phyloP scores from a whole-genome alignment of 2,113 vertebrate genomes.

The Cheilinus undulatus region DNA sequence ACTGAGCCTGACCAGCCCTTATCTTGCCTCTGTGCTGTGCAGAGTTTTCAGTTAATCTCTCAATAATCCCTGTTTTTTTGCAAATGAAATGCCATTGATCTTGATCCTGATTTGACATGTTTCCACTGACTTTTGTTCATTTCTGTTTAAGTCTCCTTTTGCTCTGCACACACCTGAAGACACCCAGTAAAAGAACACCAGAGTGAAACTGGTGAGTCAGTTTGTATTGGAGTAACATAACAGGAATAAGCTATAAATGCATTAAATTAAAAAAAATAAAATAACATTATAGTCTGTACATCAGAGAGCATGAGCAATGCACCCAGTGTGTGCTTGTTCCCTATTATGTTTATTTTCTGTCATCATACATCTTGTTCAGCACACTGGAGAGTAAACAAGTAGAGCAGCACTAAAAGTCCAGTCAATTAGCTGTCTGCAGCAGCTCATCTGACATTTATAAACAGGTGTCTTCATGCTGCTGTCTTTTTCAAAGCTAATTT shows the following conservation, averaged over 20 bases:
- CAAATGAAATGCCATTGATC: background rate
- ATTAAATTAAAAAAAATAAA: no score
- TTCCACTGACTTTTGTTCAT: background rate
- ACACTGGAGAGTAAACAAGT: background rate
- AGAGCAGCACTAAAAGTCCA: background rate
- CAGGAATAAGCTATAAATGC: no score
- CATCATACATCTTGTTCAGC: background rate
- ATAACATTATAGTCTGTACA: no score
- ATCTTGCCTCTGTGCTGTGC: no score
- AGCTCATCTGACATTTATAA: conserved; percentile 23
- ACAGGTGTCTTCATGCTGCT: background rate
- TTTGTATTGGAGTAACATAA: no score
- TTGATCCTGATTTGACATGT: background rate
- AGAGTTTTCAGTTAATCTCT: background rate
- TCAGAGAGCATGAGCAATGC: no score
- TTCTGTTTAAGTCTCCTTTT: background rate
- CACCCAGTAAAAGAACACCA: no score
- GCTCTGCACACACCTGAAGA: no score
- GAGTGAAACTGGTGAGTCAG: no score
- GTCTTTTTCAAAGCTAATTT: conserved; percentile 7
- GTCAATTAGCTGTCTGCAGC: conserved; percentile 4
- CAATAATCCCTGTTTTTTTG: background rate
- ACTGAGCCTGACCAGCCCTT: no score
- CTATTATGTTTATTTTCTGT: background rate
- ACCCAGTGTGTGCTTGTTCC: background rate